Percentiles rank a stretch among this genome's conserved stretches.
These are phyloP conservation scores for Onychostruthus taczanowskii DNA, from an alignment of 2,113 vertebrate species.

Conservation along the genomic window DNA sequence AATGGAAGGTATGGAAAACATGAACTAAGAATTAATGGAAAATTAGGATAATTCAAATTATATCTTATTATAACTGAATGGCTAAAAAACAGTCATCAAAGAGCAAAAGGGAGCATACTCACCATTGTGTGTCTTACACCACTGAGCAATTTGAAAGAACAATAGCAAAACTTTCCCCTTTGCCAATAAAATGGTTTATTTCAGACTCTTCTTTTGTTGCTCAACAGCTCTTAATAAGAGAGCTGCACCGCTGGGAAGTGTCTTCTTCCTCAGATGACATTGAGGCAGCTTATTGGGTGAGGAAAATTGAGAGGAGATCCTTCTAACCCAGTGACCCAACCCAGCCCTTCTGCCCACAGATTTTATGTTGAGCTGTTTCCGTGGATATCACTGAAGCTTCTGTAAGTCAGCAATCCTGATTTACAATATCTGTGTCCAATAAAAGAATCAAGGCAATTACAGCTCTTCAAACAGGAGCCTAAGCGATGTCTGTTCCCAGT, in stretches of 20 bases:
- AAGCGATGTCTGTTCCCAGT: slow-evolving; percentile 27
- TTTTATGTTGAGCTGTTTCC: background rate
- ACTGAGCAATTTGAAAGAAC: background rate
- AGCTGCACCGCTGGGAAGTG: background rate
- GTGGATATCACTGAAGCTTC: background rate
- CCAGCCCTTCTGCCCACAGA: background rate
- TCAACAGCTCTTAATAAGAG: background rate
- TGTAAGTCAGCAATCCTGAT: background rate
- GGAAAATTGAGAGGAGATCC: background rate
- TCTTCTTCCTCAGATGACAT: background rate
- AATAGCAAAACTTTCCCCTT: background rate
- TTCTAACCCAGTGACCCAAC: background rate
- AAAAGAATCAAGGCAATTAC: background rate
- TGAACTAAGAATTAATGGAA: background rate
- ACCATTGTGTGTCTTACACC: background rate
- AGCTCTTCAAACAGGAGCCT: background rate
- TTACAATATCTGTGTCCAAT: slow-evolving; percentile 24
- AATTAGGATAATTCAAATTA: background rate
- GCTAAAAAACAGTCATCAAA: background rate
- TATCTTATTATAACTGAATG: background rate
- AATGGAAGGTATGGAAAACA: background rate
- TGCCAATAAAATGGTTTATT: background rate
- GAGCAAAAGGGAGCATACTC: background rate
- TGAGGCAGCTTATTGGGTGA: background rate
- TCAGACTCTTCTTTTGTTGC: background rate